Evolutionary conservation across 2,113 vertebrate genomes (phyloP).

Genomic region (Piprites chloris): DNA sequence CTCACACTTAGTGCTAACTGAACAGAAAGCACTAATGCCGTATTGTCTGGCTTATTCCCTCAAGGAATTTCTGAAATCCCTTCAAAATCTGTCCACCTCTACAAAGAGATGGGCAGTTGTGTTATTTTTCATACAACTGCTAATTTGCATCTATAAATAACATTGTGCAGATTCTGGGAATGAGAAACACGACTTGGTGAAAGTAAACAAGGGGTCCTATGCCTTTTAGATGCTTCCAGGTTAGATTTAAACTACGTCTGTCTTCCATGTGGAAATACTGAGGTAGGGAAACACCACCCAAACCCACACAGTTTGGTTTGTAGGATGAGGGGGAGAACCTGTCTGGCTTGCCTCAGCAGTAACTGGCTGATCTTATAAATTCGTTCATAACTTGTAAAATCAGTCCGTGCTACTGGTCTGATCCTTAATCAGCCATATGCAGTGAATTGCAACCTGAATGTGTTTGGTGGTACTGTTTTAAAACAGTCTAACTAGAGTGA

Average conservation of each 20-base stretch:
- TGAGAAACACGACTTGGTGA: not conserved
- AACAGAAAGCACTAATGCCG: not conserved
- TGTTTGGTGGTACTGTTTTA: not conserved
- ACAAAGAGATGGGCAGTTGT: not conserved
- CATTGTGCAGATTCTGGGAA: not conserved
- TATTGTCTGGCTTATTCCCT: not conserved
- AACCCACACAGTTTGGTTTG: not conserved
- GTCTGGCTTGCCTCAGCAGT: not conserved
- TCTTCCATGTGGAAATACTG: not conserved
- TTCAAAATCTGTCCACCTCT: not conserved
- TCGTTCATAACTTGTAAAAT: not conserved
- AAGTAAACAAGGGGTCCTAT: not conserved
- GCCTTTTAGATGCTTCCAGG: not conserved
- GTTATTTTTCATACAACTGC: not conserved
- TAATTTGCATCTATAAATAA: not conserved
- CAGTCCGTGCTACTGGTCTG: not conserved
- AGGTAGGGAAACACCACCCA: not conserved
- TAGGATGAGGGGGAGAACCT: accelerated
- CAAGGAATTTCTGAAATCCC: not conserved
- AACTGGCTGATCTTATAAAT: not conserved
- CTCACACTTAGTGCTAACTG: not conserved
- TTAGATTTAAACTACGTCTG: not conserved
- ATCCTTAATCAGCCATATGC: not conserved
- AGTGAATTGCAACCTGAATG: not conserved
- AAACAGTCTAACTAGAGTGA: not conserved